phyloP scores from a whole-genome alignment of 2,797 vertebrate genomes.

The Phaenicophaeus curvirostris region DNA sequence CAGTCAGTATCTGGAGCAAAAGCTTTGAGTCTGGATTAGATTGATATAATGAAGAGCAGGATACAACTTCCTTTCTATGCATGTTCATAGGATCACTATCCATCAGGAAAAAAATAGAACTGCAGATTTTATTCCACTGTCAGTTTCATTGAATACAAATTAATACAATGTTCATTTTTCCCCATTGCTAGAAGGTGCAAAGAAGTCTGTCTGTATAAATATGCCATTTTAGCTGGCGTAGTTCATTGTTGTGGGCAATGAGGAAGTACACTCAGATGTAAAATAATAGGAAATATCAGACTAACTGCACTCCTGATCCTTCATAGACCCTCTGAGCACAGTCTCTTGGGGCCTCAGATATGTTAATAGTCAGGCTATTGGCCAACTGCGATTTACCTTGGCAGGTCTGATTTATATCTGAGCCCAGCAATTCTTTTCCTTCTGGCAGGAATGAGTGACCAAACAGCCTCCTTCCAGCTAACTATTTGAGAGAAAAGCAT shows the following conservation, averaged over 20 bases:
- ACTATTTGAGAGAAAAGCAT: not conserved
- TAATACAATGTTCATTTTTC: not conserved
- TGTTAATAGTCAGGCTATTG: not conserved
- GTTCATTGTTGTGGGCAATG: not conserved
- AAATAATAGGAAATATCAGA: not conserved
- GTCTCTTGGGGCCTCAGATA: not conserved
- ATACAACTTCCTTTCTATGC: not conserved
- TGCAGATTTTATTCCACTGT: not conserved
- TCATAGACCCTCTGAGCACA: not conserved
- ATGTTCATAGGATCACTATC: not conserved
- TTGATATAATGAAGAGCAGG: not conserved
- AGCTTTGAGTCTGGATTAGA: slow-evolving; percentile 49
- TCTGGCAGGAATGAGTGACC: slow-evolving; percentile 18
- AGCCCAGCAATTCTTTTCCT: not conserved
- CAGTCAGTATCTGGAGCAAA: not conserved
- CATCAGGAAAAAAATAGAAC: slow-evolving; percentile 20
- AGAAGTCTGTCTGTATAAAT: not conserved
- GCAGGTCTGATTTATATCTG: not conserved
- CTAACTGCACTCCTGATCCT: not conserved
- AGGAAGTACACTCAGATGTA: not conserved
- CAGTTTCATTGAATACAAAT: not conserved
- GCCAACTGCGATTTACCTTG: slow-evolving; percentile 49
- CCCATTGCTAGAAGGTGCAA: not conserved
- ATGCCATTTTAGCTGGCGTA: not conserved
- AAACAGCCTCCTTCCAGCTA: not conserved